A percentile compares a stretch with the other conserved stretches of the same genome.
phyloP scores from a whole-genome alignment of 2,888 invertebrate species.

The Hymenopus coronatus region DNA sequence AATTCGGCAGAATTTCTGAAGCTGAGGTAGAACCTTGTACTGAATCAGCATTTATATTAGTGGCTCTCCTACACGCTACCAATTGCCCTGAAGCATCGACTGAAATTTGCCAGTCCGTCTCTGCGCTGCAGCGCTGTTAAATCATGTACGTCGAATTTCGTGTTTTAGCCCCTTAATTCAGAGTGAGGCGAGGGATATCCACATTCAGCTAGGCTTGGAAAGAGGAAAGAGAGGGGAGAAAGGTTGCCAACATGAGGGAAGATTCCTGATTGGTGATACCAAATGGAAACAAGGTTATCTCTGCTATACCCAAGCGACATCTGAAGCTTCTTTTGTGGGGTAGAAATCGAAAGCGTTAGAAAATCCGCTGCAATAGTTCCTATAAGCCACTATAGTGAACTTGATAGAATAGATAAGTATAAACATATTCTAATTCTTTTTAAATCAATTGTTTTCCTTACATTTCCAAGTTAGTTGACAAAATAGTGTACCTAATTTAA shows the following conservation, averaged over 20 bases:
- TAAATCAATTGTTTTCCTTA: too few species aligned
- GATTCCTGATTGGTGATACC: background rate
- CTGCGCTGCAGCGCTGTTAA: background rate
- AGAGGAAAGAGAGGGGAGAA: background rate
- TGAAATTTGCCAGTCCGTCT: background rate
- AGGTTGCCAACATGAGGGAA: background rate
- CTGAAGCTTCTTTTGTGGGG: too few species aligned
- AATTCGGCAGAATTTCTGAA: background rate
- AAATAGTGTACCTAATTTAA: too few species aligned
- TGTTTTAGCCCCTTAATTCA: background rate
- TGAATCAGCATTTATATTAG: background rate
- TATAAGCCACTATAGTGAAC: too few species aligned
- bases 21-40: background rate
- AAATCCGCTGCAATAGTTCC: too few species aligned
- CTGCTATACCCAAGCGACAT: background rate
- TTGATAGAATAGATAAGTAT: too few species aligned
- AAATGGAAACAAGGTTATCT: background rate
- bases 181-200: background rate
- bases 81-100: background rate
- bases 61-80: background rate
- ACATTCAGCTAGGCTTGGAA: background rate
- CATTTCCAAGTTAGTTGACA: too few species aligned
- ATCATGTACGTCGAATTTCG: background rate
- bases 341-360: too few species aligned
- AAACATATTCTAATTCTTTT: too few species aligned